Conservation (phyloP, 2,888 invertebrate species). For the Spialia ferax region DNA sequence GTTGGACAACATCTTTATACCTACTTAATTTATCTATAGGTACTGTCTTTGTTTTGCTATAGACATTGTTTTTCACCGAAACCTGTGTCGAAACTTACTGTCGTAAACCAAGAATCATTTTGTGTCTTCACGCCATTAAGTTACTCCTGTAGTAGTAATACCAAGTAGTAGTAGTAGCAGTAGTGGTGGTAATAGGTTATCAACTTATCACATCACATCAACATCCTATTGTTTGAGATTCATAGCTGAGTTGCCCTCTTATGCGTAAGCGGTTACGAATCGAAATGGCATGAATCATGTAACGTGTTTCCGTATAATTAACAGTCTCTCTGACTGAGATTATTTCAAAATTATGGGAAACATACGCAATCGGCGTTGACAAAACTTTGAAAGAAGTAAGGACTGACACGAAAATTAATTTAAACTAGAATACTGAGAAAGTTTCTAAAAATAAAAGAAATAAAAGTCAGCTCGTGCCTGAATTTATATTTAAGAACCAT, state of each 20-base stretch:
- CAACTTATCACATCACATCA: not conserved
- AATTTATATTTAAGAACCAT: too few relatives aligned
- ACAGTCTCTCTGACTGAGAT: conserved; percentile 22
- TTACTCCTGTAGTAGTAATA: too few relatives aligned
- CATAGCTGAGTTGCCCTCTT: not conserved
- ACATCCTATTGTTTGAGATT: not conserved
- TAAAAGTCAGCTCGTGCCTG: too few relatives aligned
- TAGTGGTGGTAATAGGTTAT: not conserved
- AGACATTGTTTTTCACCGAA: too few relatives aligned
- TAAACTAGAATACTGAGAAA: not conserved
- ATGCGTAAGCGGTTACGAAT: conserved; percentile 30
- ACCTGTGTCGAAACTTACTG: too few relatives aligned
- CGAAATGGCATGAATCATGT: conserved; percentile 24
- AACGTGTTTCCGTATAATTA: conserved; percentile 25
- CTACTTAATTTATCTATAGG: too few relatives aligned
- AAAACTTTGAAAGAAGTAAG: not conserved
- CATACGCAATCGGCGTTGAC: not conserved
- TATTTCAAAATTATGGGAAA: conserved; percentile 28
- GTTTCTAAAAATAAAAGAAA: too few relatives aligned
- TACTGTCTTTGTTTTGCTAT: too few relatives aligned
- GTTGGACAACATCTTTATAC: too few relatives aligned
- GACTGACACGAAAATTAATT: not conserved
- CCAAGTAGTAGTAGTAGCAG: too few relatives aligned
- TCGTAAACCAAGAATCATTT: too few relatives aligned
- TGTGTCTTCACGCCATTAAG: too few relatives aligned